Percentiles rank a stretch among this genome's conserved stretches.
phyloP scores from a whole-genome alignment of 2,888 invertebrate species.

The Caenorhabditis becei region DNA sequence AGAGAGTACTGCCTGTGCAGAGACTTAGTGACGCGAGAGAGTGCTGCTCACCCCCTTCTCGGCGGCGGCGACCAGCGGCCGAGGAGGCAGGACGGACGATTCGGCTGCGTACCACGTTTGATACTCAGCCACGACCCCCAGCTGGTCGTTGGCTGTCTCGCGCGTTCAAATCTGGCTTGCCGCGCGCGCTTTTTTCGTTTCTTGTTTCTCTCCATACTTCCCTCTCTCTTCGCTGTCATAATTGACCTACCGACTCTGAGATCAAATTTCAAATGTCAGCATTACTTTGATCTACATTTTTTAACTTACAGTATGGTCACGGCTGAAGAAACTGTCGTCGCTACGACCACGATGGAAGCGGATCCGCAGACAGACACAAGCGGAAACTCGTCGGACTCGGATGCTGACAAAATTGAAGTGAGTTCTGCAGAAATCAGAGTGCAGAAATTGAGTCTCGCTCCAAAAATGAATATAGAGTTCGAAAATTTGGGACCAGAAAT shows the following conservation, averaged over 20 bases:
- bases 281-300: too few relatives aligned
- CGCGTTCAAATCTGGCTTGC: conserved; percentile 56
- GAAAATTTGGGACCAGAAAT: too few relatives aligned
- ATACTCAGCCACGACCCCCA: conserved; percentile 58
- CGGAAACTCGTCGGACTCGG: conserved; percentile 38
- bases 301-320: conserved; percentile 50
- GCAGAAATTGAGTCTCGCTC: too few relatives aligned
- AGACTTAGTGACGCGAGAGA: conserved; percentile 34
- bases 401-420: conserved; percentile 51
- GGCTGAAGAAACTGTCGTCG: conserved; percentile 32
- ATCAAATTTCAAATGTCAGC: neutral
- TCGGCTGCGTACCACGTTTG: conserved; percentile 71
- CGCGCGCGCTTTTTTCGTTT: conserved; percentile 43
- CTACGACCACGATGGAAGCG: conserved; percentile 6
- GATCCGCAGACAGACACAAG: conserved; percentile 27
- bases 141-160: conserved; percentile 39
- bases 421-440: neutral
- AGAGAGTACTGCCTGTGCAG: conserved; percentile 47
- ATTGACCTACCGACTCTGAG: neutral
- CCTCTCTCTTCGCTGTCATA: neutral
- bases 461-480: too few relatives aligned
- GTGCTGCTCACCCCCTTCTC: conserved; percentile 56
- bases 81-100: conserved; percentile 50
- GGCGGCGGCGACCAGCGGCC: conserved; percentile 56
- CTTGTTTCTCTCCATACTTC: neutral